These are phyloP conservation scores for Archips xylosteana DNA, from an alignment of 2,888 invertebrate genomes.

Conservation along the genomic window DNA sequence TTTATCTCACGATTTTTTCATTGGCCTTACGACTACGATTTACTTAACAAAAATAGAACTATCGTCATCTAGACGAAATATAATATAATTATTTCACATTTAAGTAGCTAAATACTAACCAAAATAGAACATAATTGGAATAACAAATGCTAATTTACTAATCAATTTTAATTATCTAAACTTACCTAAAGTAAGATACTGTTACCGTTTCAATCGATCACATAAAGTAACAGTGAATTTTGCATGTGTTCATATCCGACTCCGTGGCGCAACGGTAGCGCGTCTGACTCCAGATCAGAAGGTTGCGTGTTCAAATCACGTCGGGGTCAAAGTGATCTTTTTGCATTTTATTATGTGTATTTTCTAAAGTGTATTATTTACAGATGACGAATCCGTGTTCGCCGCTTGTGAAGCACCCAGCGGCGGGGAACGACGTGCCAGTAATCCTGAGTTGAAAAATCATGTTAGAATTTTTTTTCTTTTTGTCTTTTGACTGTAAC, in stretches of 20 bases:
- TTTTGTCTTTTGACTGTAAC: neutral
- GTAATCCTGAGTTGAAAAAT: constrained; percentile 65
- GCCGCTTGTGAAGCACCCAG: constrained; percentile 68
- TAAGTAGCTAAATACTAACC: too few species aligned
- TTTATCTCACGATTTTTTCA: too few species aligned
- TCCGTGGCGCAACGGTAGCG: constrained; percentile 89
- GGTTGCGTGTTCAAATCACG: constrained; percentile 44
- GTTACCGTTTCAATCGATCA: constrained; percentile 22
- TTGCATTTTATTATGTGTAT: constrained; percentile 1
- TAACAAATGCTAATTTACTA: neutral
- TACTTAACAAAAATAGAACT: too few species aligned
- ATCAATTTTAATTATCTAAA: neutral
- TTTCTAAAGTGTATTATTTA: constrained; percentile 11
- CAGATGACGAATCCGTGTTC: constrained; percentile 78
- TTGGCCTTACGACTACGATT: too few species aligned
- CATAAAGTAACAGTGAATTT: constrained; percentile 42
- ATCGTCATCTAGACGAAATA: too few species aligned
- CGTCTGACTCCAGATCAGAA: constrained; percentile 78
- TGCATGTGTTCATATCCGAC: constrained; percentile 50
- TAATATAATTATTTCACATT: too few species aligned
- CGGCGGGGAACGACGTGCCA: constrained; percentile 59
- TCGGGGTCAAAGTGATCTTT: constrained; percentile 70
- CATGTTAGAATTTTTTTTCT: constrained; percentile 57
- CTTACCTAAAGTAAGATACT: neutral
- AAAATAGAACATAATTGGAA: neutral